A percentile compares a stretch with the other conserved stretches of the same genome.
phyloP scores from a whole-genome alignment of 1,140 invertebrate genomes.

The Aphidius gifuensis region DNA sequence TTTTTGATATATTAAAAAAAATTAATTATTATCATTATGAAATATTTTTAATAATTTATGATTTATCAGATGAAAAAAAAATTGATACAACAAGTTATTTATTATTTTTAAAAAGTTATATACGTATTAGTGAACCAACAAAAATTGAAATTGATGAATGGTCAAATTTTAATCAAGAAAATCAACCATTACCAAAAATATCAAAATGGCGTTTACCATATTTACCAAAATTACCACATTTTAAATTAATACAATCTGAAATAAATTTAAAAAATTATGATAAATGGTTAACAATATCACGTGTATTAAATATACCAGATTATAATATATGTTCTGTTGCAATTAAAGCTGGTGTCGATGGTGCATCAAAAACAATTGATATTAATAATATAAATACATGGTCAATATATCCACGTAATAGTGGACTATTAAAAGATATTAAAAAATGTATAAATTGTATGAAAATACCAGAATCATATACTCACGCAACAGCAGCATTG shows the following conservation, averaged over 20 bases:
- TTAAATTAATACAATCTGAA: constrained; percentile 46
- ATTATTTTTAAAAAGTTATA: constrained; percentile 43
- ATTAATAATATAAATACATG: constrained; percentile 27
- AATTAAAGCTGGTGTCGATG: constrained; percentile 42
- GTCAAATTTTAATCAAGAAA: constrained; percentile 38
- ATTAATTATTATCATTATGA: constrained; percentile 54
- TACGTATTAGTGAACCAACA: constrained; percentile 38
- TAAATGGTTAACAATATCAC: constrained; percentile 48
- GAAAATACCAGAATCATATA: constrained; percentile 35
- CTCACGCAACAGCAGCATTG: constrained; percentile 44
- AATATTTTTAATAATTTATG: constrained; percentile 46
- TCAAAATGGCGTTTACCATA: constrained; percentile 50
- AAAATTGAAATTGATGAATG: constrained; percentile 45
- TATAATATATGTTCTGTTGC: constrained; percentile 49
- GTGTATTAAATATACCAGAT: constrained; percentile 42
- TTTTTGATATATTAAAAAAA: constrained; percentile 24
- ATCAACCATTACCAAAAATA: constrained; percentile 42
- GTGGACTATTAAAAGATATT: constrained; percentile 42
- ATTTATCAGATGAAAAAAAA: constrained; percentile 37
- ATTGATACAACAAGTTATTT: constrained; percentile 36
- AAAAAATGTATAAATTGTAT: constrained; percentile 46
- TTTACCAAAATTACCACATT: constrained; percentile 30
- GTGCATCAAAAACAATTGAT: constrained; percentile 28
- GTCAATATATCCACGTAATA: constrained; percentile 37
- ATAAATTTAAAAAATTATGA: constrained; percentile 50